Conservation (phyloP, 2,888 invertebrate species). For the Polymixis flavicincta region DNA sequence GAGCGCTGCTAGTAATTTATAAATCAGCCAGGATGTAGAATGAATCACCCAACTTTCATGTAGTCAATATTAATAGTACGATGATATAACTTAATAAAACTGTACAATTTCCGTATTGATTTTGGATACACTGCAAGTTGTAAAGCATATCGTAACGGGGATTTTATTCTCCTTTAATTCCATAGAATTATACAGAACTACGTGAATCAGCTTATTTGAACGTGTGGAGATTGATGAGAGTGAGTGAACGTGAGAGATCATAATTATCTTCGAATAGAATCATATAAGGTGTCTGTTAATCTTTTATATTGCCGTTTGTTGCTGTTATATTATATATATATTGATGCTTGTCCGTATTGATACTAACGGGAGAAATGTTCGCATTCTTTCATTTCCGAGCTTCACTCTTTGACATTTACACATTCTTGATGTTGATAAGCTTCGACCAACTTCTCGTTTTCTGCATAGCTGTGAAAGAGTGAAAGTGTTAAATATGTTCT, state of each 20-base stretch:
- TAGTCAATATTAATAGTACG: not conserved
- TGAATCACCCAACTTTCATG: conserved; percentile 2
- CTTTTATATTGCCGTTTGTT: conserved; percentile 25
- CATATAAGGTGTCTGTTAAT: conserved; percentile 11
- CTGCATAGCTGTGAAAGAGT: conserved; percentile 17
- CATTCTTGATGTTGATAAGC: conserved; percentile 23
- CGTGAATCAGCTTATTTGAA: conserved; percentile 21
- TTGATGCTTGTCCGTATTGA: conserved; percentile 31
- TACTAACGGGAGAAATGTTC: conserved; percentile 23
- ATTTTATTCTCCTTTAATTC: not conserved
- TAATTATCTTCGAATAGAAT: conserved; percentile 27
- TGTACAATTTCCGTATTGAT: not conserved
- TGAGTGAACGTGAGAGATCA: conserved; percentile 28
- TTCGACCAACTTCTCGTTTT: conserved; percentile 7
- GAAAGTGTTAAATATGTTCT: not conserved
- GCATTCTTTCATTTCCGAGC: conserved; percentile 20
- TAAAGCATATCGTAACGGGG: not conserved
- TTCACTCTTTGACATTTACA: conserved; percentile 30
- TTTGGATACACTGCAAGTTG: conserved; percentile 2
- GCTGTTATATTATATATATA: no score
- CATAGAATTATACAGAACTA: not conserved
- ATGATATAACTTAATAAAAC: not conserved
- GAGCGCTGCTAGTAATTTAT: no score
- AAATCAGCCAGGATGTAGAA: not conserved
- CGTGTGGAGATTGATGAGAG: not conserved